These are phyloP conservation scores for Ceratosolen fusciceps DNA, from an alignment of 1,140 invertebrate genomes.

Conservation along the genomic window DNA sequence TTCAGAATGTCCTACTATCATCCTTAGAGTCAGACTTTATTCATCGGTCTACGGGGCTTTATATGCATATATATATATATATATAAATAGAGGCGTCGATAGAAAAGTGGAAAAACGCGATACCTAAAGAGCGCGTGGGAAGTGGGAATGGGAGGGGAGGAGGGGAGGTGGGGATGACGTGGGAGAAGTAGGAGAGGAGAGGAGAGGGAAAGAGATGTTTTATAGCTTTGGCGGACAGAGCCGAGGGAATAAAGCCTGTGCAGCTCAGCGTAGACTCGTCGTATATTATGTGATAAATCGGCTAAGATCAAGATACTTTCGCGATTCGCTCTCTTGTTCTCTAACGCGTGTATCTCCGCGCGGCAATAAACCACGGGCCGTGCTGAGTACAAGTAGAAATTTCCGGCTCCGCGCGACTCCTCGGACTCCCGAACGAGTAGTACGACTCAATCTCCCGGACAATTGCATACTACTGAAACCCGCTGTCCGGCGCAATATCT, in stretches of 20 bases:
- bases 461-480: background rate
- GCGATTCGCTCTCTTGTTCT: background rate
- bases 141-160: no score
- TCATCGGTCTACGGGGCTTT: no score
- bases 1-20: no score
- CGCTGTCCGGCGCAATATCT: background rate
- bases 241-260: slow-evolving; percentile 16
- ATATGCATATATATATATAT: background rate
- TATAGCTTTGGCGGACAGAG: background rate
- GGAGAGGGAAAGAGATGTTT: background rate
- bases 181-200: background rate
- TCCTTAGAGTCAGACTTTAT: no score
- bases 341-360: slow-evolving; percentile 2
- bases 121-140: no score
- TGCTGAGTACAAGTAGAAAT: slow-evolving; percentile 7
- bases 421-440: slow-evolving; percentile 2
- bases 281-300: slow-evolving; percentile 13
- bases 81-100: background rate
- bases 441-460: slow-evolving; percentile 24
- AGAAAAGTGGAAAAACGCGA: slow-evolving; percentile 2
- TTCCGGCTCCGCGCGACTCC: background rate
- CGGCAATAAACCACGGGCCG: slow-evolving; percentile 18
- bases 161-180: no score
- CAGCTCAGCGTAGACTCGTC: background rate
- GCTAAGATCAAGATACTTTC: slow-evolving; percentile 15